These are phyloP conservation scores for Notodromas monacha DNA, from an alignment of 2,888 invertebrate genomes.

Conservation along the genomic window DNA sequence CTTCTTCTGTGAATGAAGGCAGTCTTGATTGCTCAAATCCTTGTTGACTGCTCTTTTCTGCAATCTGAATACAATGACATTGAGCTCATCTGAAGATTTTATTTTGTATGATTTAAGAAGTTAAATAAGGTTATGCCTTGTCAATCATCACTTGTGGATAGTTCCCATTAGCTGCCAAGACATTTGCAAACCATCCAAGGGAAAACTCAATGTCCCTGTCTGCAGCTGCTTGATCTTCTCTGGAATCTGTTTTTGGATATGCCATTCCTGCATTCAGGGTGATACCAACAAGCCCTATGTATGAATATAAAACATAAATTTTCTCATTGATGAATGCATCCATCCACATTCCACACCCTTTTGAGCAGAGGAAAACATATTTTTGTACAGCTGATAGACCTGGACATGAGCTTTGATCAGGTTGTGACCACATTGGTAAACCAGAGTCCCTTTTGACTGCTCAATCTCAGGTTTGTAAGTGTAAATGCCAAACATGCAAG, in stretches of 20 bases:
- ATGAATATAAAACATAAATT: too few species aligned
- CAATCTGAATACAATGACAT: too few species aligned
- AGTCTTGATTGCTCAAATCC: slow-evolving; percentile 26
- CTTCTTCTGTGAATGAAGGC: slow-evolving; percentile 25
- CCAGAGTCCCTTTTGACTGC: slow-evolving; percentile 22
- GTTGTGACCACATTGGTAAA: slow-evolving; percentile 28
- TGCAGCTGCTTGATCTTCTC: background rate
- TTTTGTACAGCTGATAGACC: slow-evolving; percentile 26
- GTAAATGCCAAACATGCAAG: slow-evolving; percentile 23
- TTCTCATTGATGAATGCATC: too few species aligned
- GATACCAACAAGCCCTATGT: background rate
- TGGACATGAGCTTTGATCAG: slow-evolving; percentile 28
- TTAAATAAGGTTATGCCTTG: background rate
- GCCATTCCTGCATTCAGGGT: background rate
- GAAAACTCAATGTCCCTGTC: background rate
- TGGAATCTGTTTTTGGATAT: background rate
- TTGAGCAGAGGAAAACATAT: slow-evolving; percentile 18
- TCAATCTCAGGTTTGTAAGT: slow-evolving; percentile 17
- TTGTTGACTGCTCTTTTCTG: slow-evolving; percentile 23
- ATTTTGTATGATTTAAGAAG: too few species aligned
- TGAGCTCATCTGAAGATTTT: too few species aligned
- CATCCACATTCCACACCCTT: slow-evolving; percentile 9
- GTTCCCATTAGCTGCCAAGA: background rate
- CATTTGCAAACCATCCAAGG: background rate
- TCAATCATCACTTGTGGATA: slow-evolving; percentile 1